Evolutionary conservation across 1,140 invertebrate species (phyloP), one percentile per base, ranked within the genome.

Genomic region (Calliopsis andreniformis): DNA sequence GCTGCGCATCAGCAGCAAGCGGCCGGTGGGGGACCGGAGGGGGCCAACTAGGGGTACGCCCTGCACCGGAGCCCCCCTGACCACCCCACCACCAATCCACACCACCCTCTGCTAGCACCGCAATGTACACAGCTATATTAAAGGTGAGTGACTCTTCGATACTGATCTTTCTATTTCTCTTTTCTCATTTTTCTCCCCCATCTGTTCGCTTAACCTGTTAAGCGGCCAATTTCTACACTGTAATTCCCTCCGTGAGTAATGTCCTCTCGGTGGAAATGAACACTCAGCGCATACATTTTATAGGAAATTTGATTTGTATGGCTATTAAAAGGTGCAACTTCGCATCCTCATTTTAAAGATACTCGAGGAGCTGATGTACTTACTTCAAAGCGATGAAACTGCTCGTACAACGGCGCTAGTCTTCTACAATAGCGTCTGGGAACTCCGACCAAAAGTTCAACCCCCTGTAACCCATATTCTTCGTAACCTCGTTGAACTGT

Each of bases 1-100:
- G 95, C 93, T 64, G 94, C 93, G 76, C 94, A 94, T 86, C 91
- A 92, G 81, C 92, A 93, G 87, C 92, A 91, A 88, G 90, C 90
- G 71, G 91, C 90, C 63, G 91, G 90, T 72, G 90, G 90, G 83
- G 91, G 92, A 70, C 92, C 91, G 43, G 92, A 92, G 62, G 92
- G 91, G 91, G 90, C 87, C 76, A 92, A 92, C 92, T 92, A 92
- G 92, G 92, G 92, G 92, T 92, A 92, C 92, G 92, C 92, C 91
- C 91, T 92, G 88, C 92, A 92, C 89, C 92, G 92, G 90, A 92
- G 91, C 87, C 90, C 92, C 90, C 89, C 90, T 83, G 91, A 91
- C 79, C 88, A 92, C 84, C 89, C 88, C 69, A 90, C 91, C 86
- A 87, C 89, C 88, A 92, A 92, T 89, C 91, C 90, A 88, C 91